phyloP scores from a whole-genome alignment of 2,797 vertebrate species.

The Perdix hodgsoniae region DNA sequence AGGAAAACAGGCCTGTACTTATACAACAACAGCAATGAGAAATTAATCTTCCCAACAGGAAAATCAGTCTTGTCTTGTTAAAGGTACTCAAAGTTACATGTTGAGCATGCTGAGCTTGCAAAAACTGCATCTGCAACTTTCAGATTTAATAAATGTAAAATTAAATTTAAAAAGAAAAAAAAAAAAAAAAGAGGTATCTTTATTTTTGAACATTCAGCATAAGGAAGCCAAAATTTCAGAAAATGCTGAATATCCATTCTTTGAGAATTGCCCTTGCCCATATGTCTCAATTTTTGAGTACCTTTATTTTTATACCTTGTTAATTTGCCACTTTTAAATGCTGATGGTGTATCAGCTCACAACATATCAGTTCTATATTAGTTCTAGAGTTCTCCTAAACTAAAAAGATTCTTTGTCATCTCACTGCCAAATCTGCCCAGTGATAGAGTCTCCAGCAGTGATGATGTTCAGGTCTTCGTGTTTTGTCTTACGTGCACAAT shows the following conservation, averaged over 20 bases:
- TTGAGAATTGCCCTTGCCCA: background rate
- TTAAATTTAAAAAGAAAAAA: background rate
- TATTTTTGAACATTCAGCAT: background rate
- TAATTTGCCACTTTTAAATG: background rate
- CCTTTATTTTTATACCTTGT: background rate
- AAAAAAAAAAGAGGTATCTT: background rate
- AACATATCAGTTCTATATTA: background rate
- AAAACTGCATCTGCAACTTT: slow-evolving; percentile 39
- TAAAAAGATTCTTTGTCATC: background rate
- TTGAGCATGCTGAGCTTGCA: slow-evolving; percentile 54
- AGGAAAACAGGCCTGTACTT: slow-evolving; percentile 71
- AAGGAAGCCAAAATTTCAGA: background rate
- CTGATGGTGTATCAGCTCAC: background rate
- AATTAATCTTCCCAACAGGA: slow-evolving; percentile 69
- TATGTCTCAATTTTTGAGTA: background rate
- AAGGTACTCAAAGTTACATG: slow-evolving; percentile 52
- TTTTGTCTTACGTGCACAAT: background rate
- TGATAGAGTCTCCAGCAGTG: background rate
- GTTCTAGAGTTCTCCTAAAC: background rate
- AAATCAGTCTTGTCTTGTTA: slow-evolving; percentile 72
- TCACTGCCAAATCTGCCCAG: background rate
- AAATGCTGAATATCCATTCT: background rate
- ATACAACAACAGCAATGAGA: slow-evolving; percentile 63
- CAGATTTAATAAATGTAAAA: slow-evolving; percentile 39
- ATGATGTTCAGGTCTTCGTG: background rate